Base-by-base conservation (phyloP, 1,140 invertebrate genomes). In the Euwallacea fornicatus region DNA sequence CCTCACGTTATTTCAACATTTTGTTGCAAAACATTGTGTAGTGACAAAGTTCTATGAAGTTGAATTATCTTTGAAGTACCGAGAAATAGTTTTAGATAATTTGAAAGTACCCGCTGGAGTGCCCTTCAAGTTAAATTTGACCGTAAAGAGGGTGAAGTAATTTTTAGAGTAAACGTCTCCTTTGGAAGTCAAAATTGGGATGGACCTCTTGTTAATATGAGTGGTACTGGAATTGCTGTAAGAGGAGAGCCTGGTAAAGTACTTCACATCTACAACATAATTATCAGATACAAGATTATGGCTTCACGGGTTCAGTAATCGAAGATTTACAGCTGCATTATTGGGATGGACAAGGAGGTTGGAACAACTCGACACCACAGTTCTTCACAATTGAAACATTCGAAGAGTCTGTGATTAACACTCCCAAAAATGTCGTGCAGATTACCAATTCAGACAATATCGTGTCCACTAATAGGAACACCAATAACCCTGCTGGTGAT, bases 401-500 rank as follows among this genome's bases (percentile, higher is more conserved):
- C 60, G 72, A 62, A 10, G 71, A 65, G 2, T 73, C 72, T 33
- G 53, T 73, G 7, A 43, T 69, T 15, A 73, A 73, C 47, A 64
- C 47, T 6, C 66, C 72, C 9, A 70, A 71, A 43, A 63, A 74
- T 55, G 69, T 70, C 2, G 59, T 74, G 7, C 69, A 74, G 43
- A 43, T 74, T 43, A 70, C 68, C 15, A 74, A 71, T 7, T 71
- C 69, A 4, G 64, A 74, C 42, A 53, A 66, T 43, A 58, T 74
- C 0, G 42, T 56, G 13, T 71, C 71, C 41, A 64, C 56, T 16
- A 58, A 62, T 33, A 68, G 69, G 73, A 46, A 55, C 15, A 74
- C 71, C 42, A 69, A 74, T 65, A 59, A 71, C 42, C 71, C 55
- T 10, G 50, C 41, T 64, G 73, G 69, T 41, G 69, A 74, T 67